Conservation (phyloP, 92 coral and sea anemone genomes). For the Epizoanthus rinbou region DNA sequence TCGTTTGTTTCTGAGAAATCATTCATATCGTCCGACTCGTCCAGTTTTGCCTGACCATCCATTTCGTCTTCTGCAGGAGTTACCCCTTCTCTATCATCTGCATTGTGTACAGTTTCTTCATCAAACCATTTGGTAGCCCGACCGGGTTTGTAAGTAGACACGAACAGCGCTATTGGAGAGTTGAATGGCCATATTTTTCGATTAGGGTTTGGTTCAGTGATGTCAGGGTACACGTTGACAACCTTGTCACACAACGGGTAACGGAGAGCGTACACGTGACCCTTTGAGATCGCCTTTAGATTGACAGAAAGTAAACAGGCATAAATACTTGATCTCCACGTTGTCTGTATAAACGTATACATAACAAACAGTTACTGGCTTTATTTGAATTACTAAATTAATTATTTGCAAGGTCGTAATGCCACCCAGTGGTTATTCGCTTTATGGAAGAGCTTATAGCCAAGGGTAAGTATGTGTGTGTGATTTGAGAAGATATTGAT, state of each 20-base stretch:
- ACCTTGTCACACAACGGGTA: slow-evolving; percentile 14
- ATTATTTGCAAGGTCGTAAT: too few species aligned
- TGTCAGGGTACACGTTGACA: background rate
- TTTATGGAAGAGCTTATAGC: too few species aligned
- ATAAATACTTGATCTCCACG: background rate
- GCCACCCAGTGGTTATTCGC: too few species aligned
- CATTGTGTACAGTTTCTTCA: too few species aligned
- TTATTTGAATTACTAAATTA: too few species aligned
- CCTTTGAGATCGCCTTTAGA: background rate
- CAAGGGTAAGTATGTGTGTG: too few species aligned
- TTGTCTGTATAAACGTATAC: too few species aligned
- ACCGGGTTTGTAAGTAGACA: background rate
- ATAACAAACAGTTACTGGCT: too few species aligned
- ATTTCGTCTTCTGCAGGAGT: background rate
- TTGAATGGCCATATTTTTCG: slow-evolving; percentile 5
- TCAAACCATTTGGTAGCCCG: background rate
- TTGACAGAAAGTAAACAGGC: background rate
- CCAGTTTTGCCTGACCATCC: background rate
- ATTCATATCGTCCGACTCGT: background rate
- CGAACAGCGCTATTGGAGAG: slow-evolving; percentile 7
- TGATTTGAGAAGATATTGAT: too few species aligned
- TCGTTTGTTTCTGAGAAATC: background rate
- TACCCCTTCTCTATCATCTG: background rate
- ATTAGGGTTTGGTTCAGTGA: slow-evolving; percentile 5
- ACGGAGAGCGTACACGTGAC: slow-evolving; percentile 16